Evolutionary conservation across 2,797 vertebrate species (phyloP), one percentile per base, ranked within the genome.

Genomic region (Spatula versicolor): DNA sequence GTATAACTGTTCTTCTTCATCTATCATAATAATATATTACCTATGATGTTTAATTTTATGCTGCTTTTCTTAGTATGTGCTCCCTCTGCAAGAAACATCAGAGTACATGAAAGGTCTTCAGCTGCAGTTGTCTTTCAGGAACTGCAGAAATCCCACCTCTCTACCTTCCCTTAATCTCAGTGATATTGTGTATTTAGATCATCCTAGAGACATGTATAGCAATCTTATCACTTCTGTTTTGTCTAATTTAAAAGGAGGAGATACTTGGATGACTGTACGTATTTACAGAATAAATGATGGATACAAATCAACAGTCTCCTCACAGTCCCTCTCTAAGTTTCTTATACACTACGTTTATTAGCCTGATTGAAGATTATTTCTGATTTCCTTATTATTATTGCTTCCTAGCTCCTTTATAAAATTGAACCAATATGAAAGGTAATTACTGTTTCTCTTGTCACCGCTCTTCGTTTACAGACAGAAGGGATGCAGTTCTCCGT

Each of bases 31-130:
- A 76, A 83, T 41, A 46, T 90, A 13, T 84, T 87, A 81, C 41
- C 52, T 69, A 33, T 26, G 21, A 37, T 66, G 76, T 95, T 91
- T 93, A 60, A 83, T 92, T 95, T 93, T 74, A 85, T 91, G 52
- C 30, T 66, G 43, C 75, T 58, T 92, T 86, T 82, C 56, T 77
- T 82, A 63, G 54, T 76, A 94, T 54, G 52, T 93, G 58, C 83
- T 95, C 59, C 26, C 28, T 82, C 39, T 90, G 10, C 63, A 63
- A 85, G 64, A 62, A 35, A 66, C 62, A 21, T 50, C 72, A 81
- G 89, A 94, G 73, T 67, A 48, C 45, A 18, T 83, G n/a, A 46
- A 64, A 63, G 21, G 1, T 68, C 71, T 91, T 64, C 69, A 33
- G 64, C 25, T 86, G 55, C 72, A 37, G 37, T 35, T 52, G n/a